Percentiles rank a stretch among this genome's conserved stretches.
Conservation (phyloP, 2,797 vertebrate genomes). For the Clarias laeviceps region DNA sequence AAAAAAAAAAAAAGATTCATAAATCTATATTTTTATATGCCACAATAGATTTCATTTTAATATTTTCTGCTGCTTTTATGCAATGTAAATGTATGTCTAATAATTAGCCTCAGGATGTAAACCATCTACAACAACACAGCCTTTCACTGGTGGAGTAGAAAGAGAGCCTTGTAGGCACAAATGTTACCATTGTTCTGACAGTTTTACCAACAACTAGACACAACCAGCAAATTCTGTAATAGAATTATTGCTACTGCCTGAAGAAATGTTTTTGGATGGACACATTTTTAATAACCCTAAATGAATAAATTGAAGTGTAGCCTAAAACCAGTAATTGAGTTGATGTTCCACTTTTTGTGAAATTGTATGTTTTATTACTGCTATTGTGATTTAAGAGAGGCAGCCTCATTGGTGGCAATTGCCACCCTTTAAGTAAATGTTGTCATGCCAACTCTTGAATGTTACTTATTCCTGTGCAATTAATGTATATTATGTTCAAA, state of each 20-base stretch:
- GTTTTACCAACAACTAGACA: constrained; percentile 22
- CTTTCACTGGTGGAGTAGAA: constrained; percentile 67
- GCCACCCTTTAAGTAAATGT: background rate
- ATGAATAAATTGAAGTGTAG: constrained; percentile 10
- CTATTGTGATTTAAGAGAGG: background rate
- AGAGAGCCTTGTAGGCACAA: constrained; percentile 71
- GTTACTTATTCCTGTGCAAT: background rate
- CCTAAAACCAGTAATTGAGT: background rate
- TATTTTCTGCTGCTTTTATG: constrained; percentile 46
- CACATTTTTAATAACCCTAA: constrained; percentile 14
- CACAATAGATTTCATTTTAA: background rate
- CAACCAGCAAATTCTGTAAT: constrained; percentile 37
- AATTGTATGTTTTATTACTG: background rate
- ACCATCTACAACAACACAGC: constrained; percentile 64
- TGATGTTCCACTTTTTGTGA: background rate
- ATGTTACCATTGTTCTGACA: constrained; percentile 62
- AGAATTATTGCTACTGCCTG: constrained; percentile 24
- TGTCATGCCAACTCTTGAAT: background rate
- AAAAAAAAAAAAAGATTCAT: background rate
- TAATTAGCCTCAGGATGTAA: constrained; percentile 53
- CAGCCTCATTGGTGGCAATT: background rate
- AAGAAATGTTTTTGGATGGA: constrained; percentile 4
- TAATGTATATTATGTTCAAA: background rate
- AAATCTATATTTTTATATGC: constrained; percentile 30
- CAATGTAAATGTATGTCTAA: constrained; percentile 46